Evolutionary conservation across 2,113 vertebrate species (phyloP), one percentile per base, ranked within the genome.

Genomic region (Zosterops lateralis): DNA sequence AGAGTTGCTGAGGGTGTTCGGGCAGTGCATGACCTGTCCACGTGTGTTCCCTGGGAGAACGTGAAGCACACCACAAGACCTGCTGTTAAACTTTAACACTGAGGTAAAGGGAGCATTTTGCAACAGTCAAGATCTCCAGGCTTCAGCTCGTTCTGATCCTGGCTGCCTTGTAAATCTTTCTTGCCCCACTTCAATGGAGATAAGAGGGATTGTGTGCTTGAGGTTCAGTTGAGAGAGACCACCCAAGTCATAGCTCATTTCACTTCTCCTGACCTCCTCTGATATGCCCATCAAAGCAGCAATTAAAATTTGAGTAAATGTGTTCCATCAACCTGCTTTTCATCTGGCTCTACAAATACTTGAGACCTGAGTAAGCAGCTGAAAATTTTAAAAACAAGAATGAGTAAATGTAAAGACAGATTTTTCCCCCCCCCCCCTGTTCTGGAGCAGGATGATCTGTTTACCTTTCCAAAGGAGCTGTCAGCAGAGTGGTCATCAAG

Each of bases 311-410:
- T 72, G 65, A 84, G 77, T 78, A 86, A 92, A 89, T 83, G 67
- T 90, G 58, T 91, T 97, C 96, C 77, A 90, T 96, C 91, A 85
- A 92, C 93, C 94, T 95, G 92, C 61, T 84, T 96, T 97, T 97
- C 96, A 95, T 96, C 91, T 96, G 75, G 47, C 66, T 95, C 91
- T 96, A 87, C 87, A 92, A 91, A 93, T 76, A 94, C 77, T 97
- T 97, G 82, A 96, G 87, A 93, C 75, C 80, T 70, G 64, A 87
- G 73, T 93, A 96, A 94, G 88, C 32, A 67, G 84, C 72, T 83
- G 88, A 95, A 98, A 97, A 93, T 96, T 96, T 96, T 86, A 75
- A 92, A 97, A 97, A 97, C 95, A 97, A 96, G 95, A 74, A 50
- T 10, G 68, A 89, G 56, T 72, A 94, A 91, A 96, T 89, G 80